phyloP scores from a whole-genome alignment of 2,888 invertebrate genomes.

The Pemphredon lugubris region DNA sequence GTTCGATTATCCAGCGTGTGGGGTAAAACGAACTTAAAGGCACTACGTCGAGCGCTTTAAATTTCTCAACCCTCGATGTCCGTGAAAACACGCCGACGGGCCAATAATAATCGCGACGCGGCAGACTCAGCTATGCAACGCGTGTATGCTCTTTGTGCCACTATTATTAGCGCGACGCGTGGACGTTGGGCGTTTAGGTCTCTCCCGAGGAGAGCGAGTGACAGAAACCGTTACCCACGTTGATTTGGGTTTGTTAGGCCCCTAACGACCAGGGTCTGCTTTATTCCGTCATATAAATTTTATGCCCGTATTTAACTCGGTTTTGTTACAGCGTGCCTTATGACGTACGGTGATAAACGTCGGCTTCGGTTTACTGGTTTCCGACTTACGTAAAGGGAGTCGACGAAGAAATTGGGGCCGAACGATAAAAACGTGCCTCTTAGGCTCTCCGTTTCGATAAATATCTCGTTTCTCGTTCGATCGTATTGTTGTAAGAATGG shows the following conservation, averaged over 20 bases:
- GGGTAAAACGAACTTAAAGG: too few species aligned
- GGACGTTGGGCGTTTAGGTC: constrained; percentile 37
- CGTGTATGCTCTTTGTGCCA: constrained; percentile 31
- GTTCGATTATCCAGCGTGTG: too few species aligned
- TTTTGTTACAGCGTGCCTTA: constrained; percentile 21
- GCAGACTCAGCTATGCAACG: background rate
- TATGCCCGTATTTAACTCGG: constrained; percentile 27
- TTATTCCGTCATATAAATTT: constrained; percentile 41
- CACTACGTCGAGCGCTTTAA: too few species aligned
- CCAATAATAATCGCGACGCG: constrained; percentile 27
- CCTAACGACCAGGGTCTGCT: constrained; percentile 37
- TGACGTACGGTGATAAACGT: constrained; percentile 29
- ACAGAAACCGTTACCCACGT: constrained; percentile 10
- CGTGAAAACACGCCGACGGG: constrained; percentile 27
- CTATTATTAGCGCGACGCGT: constrained; percentile 45
- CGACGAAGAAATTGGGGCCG: constrained; percentile 9
- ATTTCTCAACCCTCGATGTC: background rate
- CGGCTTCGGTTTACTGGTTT: constrained; percentile 13
- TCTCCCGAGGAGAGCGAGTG: constrained; percentile 3
- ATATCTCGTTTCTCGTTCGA: too few species aligned
- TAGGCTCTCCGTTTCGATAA: too few species aligned
- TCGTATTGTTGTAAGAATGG: too few species aligned
- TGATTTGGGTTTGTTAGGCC: constrained; percentile 48
- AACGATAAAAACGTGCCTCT: too few species aligned
- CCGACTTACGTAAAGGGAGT: constrained; percentile 9